Evolutionary conservation across 1,140 invertebrate species (phyloP).

Genomic region (Formica selysi): DNA sequence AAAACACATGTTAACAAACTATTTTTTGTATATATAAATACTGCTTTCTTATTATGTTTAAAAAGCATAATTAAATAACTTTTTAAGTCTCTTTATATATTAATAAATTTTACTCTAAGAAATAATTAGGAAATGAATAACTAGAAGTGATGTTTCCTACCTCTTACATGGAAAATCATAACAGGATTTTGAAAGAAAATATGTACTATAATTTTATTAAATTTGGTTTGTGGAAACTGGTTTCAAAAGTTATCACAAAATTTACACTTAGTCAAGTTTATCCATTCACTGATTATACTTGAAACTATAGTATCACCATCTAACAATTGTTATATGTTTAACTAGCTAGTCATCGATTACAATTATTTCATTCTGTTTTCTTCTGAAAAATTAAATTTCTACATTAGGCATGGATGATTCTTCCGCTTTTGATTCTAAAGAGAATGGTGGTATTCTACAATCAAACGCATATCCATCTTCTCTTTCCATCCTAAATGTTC

Average conservation of each 20-base stretch:
- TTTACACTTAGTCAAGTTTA: neutral
- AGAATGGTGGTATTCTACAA: conserved; percentile 98
- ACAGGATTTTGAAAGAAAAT: conserved; percentile 10
- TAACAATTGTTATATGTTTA: conserved; percentile 38
- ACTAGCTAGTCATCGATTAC: conserved; percentile 23
- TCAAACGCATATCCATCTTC: conserved; percentile 98
- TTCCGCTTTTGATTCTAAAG: conserved; percentile 96
- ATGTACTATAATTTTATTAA: conserved; percentile 54
- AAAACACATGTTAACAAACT: neutral
- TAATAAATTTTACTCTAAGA: neutral
- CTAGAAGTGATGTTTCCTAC: neutral
- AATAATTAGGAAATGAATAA: neutral
- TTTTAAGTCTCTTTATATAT: conserved; percentile 3
- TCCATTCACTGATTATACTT: neutral
- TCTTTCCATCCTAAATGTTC: conserved; percentile 98
- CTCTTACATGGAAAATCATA: neutral
- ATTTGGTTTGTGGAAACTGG: neutral
- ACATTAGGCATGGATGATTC: conserved; percentile 84
- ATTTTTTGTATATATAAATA: neutral
- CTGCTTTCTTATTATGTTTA: neutral
- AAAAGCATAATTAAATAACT: neutral
- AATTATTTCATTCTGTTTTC: neutral
- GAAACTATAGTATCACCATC: conserved; percentile 27
- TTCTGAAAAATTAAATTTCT: conserved; percentile 51
- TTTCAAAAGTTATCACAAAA: conserved; percentile 48